Evolutionary conservation across 2,797 vertebrate species (phyloP), one percentile per base, ranked within the genome.

Genomic region (Acanthurus lineatus): DNA sequence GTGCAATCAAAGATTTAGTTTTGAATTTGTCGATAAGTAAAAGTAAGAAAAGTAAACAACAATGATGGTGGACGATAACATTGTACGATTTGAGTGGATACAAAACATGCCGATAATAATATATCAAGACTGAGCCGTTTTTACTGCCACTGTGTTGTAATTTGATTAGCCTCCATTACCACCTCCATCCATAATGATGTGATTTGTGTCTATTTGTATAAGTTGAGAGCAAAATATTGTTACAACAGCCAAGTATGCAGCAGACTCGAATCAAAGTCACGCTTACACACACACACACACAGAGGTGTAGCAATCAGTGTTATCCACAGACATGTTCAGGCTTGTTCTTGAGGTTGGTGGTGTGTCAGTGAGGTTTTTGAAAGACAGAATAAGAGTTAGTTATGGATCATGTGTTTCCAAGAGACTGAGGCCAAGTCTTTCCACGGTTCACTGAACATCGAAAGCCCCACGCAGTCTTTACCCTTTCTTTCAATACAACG

Each of bases 391-490:
- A 57, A 70, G 47, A 53, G 61, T 86, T 79, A 65, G 79, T 83
- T 74, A 59, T 70, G 85, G 83, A 59, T 85, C 81, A 65, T 25
- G 77, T 66, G 79, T 76, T 85, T 69, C 63, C 42, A 73, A 79
- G 83, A 52, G 78, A 70, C 75, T 68, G 68, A 49, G 66, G 49
- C 44, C 7, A 52, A 60, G 61, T 73, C 60, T 38, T 15, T 42
- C 25, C 54, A n/a, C 54, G 1, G 82, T 54, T 82, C 69, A 70
- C 63, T 65, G 71, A 71, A 19, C 74, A 73, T 15, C 48, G 1
- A 70, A 45, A 68, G 28, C 53, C 58, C 52, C n/a, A 0, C 17
- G 52, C 25, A 47, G 44, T 6, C 5, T 52, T 47, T 56, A 2
- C 9, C 14, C 53, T 17, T 44, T 32, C 8, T n/a, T 4, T 49